These are phyloP conservation scores for Laticauda colubrina DNA, from an alignment of 2,113 vertebrate species.

Conservation along the genomic window DNA sequence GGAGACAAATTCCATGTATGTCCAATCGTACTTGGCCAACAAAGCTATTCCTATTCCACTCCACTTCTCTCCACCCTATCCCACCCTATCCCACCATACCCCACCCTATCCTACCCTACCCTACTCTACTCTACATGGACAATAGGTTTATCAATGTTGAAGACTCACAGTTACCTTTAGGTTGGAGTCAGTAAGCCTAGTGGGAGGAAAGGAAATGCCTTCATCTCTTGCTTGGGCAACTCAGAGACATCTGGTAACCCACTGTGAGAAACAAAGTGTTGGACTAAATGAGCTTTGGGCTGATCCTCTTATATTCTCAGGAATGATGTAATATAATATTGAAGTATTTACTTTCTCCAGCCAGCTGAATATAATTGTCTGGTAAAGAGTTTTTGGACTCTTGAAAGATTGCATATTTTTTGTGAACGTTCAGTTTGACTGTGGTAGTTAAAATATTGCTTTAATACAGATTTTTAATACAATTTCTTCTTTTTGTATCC, in stretches of 20 bases:
- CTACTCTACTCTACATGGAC: background rate
- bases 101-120: fast-evolving
- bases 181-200: background rate
- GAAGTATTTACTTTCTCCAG: background rate
- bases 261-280: background rate
- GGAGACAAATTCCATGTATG: background rate
- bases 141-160: background rate
- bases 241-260: background rate
- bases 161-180: background rate
- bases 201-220: background rate
- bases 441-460: background rate
- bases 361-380: background rate
- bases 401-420: background rate
- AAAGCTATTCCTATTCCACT: background rate
- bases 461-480: background rate
- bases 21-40: background rate
- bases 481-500: background rate
- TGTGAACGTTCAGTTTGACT: background rate
- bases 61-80: too few relatives aligned
- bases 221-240: background rate
- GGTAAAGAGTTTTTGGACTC: background rate
- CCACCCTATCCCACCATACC: too few relatives aligned
- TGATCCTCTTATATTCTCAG: background rate
- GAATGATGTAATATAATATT: background rate
- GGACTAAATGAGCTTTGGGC: background rate